Conservation (phyloP, 2,888 invertebrate species). For the Limnephilus auricula region DNA sequence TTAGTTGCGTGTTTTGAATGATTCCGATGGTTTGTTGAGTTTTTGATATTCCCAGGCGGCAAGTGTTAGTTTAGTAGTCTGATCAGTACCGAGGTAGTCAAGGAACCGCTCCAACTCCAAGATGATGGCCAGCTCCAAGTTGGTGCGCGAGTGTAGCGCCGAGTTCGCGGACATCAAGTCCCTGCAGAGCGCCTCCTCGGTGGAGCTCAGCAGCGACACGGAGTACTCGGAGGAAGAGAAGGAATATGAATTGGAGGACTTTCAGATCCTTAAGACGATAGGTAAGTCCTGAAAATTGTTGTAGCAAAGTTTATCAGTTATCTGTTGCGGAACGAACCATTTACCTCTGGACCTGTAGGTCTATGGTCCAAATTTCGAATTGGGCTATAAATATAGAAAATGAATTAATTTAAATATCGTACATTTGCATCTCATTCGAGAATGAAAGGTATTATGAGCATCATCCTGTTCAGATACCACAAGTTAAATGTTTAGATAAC, state of each 20-base stretch:
- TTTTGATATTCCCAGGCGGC: neutral
- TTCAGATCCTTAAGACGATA: constrained; percentile 91
- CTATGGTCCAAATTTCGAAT: neutral
- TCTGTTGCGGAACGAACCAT: neutral
- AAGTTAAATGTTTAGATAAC: too few species aligned
- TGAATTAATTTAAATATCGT: neutral
- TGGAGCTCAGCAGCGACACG: constrained; percentile 78
- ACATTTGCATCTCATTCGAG: neutral
- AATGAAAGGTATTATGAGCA: neutral
- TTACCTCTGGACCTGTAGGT: neutral
- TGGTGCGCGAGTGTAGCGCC: constrained; percentile 77
- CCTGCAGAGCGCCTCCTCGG: constrained; percentile 77
- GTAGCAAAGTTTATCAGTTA: neutral
- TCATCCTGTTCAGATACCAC: neutral
- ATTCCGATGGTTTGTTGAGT: neutral
- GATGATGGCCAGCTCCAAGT: constrained; percentile 79
- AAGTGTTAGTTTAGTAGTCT: neutral
- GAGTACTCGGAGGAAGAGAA: constrained; percentile 80
- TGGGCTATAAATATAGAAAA: neutral
- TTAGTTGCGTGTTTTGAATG: neutral
- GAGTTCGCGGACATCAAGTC: constrained; percentile 76
- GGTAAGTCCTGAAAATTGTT: constrained; percentile 78
- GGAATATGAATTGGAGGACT: constrained; percentile 86
- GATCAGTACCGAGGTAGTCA: neutral
- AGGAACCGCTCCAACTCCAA: constrained; percentile 67